These are phyloP conservation scores for Calyptommatus sinebrachiatus DNA, from an alignment of 2,113 vertebrate species.

Conservation along the genomic window DNA sequence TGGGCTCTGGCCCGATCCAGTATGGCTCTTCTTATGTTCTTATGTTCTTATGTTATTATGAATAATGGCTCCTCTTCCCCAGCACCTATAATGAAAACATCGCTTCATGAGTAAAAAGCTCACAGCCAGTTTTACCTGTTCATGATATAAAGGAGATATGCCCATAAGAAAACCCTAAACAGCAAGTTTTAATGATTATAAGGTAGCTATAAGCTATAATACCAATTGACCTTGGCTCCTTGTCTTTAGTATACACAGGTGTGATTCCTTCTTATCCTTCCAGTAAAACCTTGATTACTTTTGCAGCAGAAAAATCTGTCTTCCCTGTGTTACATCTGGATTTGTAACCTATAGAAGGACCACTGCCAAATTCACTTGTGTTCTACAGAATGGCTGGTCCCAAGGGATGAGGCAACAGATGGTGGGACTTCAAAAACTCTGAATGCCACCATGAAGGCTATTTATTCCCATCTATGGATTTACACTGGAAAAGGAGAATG, in stretches of 20 bases:
- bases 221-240: neutral
- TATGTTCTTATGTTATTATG: too few relatives aligned
- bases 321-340: neutral
- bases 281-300: neutral
- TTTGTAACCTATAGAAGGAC: neutral
- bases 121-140: too few relatives aligned
- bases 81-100: too few relatives aligned
- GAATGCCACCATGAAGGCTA: constrained; percentile 15
- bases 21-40: too few relatives aligned
- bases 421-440: constrained; percentile 15
- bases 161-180: too few relatives aligned
- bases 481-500: constrained; percentile 14
- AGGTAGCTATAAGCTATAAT: too few relatives aligned
- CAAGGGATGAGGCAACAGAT: constrained; percentile 30
- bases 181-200: too few relatives aligned
- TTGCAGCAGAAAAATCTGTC: constrained; percentile 1
- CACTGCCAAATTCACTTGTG: constrained; percentile 15
- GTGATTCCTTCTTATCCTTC: neutral
- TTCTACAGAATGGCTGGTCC: constrained; percentile 12
- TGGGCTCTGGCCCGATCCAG: too few relatives aligned
- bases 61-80: too few relatives aligned
- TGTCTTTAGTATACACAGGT: neutral
- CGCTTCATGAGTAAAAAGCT: too few relatives aligned
- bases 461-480: constrained; percentile 21
- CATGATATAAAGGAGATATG: too few relatives aligned